Conservation (phyloP, 2,888 invertebrate genomes). For the Tachina grossa region DNA sequence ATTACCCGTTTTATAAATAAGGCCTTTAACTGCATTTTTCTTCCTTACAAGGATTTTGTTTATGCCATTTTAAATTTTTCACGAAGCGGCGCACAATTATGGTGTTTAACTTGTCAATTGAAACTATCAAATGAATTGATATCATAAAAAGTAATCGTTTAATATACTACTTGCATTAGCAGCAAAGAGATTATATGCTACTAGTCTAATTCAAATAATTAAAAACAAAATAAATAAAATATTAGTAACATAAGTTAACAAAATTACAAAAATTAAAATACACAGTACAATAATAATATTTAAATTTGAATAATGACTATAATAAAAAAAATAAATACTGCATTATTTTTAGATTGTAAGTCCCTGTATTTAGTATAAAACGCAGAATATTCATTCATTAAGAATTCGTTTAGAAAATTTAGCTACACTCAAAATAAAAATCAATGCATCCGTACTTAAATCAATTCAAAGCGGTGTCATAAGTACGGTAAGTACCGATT, state of each 20-base stretch:
- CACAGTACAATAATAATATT: neutral
- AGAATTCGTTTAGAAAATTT: too few species aligned
- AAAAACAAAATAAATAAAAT: neutral
- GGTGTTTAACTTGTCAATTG: constrained; percentile 27
- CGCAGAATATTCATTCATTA: too few species aligned
- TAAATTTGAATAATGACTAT: neutral
- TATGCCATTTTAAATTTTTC: neutral
- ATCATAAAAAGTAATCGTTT: constrained; percentile 4
- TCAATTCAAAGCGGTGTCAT: too few species aligned
- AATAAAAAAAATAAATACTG: too few species aligned
- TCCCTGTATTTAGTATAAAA: too few species aligned
- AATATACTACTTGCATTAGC: neutral
- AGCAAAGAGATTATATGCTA: constrained; percentile 16
- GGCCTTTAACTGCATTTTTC: constrained; percentile 3
- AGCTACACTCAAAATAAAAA: too few species aligned
- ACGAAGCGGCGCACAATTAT: neutral
- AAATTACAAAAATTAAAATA: neutral
- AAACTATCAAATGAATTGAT: constrained; percentile 33
- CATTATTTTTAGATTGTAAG: too few species aligned
- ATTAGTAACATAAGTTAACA: neutral
- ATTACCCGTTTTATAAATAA: neutral
- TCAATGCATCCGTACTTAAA: too few species aligned
- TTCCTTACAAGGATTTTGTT: neutral
- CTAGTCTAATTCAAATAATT: constrained; percentile 7
- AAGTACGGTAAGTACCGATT: too few species aligned